Conservation (phyloP, 2,888 invertebrate species). For the Chloroclysta siterata region DNA sequence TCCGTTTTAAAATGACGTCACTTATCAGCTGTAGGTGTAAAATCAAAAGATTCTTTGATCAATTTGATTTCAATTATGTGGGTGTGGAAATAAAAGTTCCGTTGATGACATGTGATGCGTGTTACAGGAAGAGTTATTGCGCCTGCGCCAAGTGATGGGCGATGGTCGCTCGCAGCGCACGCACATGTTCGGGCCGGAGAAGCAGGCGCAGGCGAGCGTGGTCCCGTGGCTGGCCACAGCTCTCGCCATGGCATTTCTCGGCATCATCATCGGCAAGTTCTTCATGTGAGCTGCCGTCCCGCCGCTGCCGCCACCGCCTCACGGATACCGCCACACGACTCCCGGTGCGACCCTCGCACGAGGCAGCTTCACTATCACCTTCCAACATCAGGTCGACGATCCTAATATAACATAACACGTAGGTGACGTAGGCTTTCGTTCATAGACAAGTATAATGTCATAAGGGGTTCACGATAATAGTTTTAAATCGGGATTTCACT, state of each 20-base stretch:
- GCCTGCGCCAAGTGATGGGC: slow-evolving; percentile 80
- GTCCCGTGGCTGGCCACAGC: slow-evolving; percentile 88
- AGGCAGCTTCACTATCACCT: slow-evolving; percentile 57
- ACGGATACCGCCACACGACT: slow-evolving; percentile 59
- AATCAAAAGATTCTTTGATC: too few species aligned
- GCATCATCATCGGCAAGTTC: slow-evolving; percentile 92
- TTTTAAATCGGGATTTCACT: slow-evolving; percentile 2
- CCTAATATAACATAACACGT: slow-evolving; percentile 15
- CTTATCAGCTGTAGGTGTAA: too few species aligned
- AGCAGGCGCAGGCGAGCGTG: slow-evolving; percentile 83
- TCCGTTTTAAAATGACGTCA: too few species aligned
- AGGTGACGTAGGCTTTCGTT: slow-evolving; percentile 22
- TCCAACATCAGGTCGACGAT: slow-evolving; percentile 35
- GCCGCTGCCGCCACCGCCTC: slow-evolving; percentile 61
- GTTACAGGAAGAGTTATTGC: slow-evolving; percentile 87
- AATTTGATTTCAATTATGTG: too few species aligned
- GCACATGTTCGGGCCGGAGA: slow-evolving; percentile 82
- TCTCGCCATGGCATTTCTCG: slow-evolving; percentile 88
- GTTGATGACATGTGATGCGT: background rate
- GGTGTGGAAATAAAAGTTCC: too few species aligned
- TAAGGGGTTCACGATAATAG: slow-evolving; percentile 12
- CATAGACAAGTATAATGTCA: slow-evolving; percentile 10
- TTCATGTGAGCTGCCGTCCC: slow-evolving; percentile 86
- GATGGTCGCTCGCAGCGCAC: slow-evolving; percentile 69
- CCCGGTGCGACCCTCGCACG: slow-evolving; percentile 54